These are phyloP conservation scores for Drosophila melanogaster DNA, from an alignment of 1,140 invertebrate species.

Conservation along the genomic window Release_6_plus_ISO1_MT NT_037436.4:3032001-3032500, in stretches of 20 bases:
- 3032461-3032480: slow-evolving; percentile 31
- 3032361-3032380: slow-evolving; percentile 4
- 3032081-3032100: background rate
- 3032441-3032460: slow-evolving; percentile 26
- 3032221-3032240: no score
- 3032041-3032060: slow-evolving; percentile 17
- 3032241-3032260: no score
- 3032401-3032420: slow-evolving; percentile 28
- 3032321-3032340: background rate
- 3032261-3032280: no score
- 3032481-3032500: slow-evolving; percentile 35
- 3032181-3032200: no score
- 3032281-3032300: no score
- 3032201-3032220: no score
- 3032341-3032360: background rate
- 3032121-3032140: background rate
- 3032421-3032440: slow-evolving; percentile 21
- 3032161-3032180: background rate
- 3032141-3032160: background rate
- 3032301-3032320: no score
- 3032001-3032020: slow-evolving; percentile 32
- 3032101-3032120: background rate
- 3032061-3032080: background rate
- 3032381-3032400: background rate
- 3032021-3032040: slow-evolving; percentile 9